Base-by-base conservation (phyloP, 2,888 invertebrate genomes). In the Stenodema calcarata region DNA sequence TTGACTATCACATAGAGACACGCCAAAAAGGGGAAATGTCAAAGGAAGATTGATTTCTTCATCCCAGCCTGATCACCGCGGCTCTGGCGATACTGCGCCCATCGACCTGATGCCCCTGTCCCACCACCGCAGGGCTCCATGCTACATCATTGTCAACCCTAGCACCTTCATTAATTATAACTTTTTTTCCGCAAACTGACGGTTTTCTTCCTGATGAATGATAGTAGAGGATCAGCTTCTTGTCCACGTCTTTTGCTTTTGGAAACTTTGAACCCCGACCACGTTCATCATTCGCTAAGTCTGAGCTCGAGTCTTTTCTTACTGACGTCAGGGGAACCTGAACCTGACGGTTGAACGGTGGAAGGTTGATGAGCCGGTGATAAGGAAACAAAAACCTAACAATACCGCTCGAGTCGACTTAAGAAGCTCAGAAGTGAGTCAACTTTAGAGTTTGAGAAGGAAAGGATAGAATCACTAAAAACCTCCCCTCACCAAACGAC, bases 81-180 rank as follows among this genome's bases (percentile, higher is more conserved):
- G 35, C 78, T 23, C 42, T 23, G 4, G 35, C 73, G 78, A 78
- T 78, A 78, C 78, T 18, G 44, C 9, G 42, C 41, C 78, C 78
- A 35, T 78, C 78, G 44, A 44, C 78, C 78, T 78, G 44, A 44
- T 75, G 23, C 44, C 62, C 23, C 2, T 23, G 7, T 35, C 35
- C 2, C 35, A 35, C 62, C 62, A 23, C 62, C 44, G 27, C 42
- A 41, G 41, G 27, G 18, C 78, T 11, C 42, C 44, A 14, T 44
- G 44, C 18, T 44, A 78, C 78, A 44, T 78, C 78, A 78, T 78
- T 78, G 78, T 78, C 78, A 78, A 78, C 78, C 78, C 18, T 62
- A 62, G 62, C 35, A 42, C 44, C 78, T 78, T 78, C 78, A 78
- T 78, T 78, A 78, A 78, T 78, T 78, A 78, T 44, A 28, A 78